These are phyloP conservation scores for Acrobasis repandana DNA, from an alignment of 2,888 invertebrate species.

Conservation along the genomic window DNA sequence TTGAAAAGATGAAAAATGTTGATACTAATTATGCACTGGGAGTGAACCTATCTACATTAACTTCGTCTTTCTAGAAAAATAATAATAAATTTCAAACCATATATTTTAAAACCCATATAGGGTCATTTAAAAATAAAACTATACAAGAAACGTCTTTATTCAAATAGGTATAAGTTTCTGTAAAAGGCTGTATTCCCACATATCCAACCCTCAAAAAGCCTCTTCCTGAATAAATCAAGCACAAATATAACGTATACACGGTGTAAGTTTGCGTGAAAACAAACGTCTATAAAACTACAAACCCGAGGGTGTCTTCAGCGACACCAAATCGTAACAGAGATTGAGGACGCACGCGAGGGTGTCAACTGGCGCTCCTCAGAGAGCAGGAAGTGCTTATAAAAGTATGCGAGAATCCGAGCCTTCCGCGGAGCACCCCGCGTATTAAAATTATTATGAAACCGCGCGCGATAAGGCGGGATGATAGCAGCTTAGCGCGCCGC, in stretches of 20 bases:
- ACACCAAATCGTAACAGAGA: conserved; percentile 49
- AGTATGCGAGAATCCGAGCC: conserved; percentile 59
- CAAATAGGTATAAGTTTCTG: not conserved
- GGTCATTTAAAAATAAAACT: not conserved
- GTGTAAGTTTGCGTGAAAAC: conserved; percentile 29
- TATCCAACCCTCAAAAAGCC: not conserved
- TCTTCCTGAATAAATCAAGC: conserved; percentile 5
- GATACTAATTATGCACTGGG: no score
- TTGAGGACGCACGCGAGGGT: conserved; percentile 67
- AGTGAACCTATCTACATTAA: no score
- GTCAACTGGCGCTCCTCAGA: conserved; percentile 56
- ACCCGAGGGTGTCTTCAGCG: conserved; percentile 65
- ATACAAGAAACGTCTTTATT: not conserved
- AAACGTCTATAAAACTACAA: conserved; percentile 59
- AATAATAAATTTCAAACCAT: no score
- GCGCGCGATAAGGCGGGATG: conserved; percentile 71
- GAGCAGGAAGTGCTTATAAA: conserved; percentile 65
- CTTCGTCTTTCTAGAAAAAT: no score
- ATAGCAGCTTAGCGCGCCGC: conserved; percentile 68
- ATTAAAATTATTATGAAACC: conserved; percentile 82
- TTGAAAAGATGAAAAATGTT: no score
- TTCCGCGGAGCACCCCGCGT: conserved; percentile 49
- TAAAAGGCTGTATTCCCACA: not conserved
- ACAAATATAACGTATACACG: conserved; percentile 6
- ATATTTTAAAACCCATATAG: no score